Conservation (phyloP, 2,888 invertebrate species). For the Chalcis sispes region DNA sequence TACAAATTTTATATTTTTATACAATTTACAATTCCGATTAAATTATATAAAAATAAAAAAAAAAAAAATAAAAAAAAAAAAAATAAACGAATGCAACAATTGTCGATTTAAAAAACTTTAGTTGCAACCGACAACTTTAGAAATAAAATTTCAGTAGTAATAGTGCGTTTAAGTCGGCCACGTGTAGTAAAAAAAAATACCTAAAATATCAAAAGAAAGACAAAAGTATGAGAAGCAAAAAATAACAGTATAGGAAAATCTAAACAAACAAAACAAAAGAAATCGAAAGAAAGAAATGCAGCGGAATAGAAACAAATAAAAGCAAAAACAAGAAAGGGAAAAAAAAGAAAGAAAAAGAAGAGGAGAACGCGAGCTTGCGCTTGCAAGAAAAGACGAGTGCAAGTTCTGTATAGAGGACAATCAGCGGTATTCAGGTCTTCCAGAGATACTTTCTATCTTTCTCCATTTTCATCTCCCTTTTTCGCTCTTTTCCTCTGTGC, state of each 20-base stretch:
- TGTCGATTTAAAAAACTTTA: too few relatives aligned
- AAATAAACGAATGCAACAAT: too few relatives aligned
- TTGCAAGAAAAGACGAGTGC: slow-evolving; percentile 51
- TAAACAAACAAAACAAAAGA: background rate
- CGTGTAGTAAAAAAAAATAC: background rate
- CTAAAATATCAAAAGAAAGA: background rate
- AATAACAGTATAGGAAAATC: background rate
- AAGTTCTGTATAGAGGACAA: slow-evolving; percentile 66
- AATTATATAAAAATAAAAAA: too few relatives aligned
- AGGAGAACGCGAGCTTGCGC: background rate
- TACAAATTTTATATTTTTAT: too few relatives aligned
- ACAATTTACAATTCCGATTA: too few relatives aligned
- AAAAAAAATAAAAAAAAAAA: too few relatives aligned
- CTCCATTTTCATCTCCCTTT: too few relatives aligned
- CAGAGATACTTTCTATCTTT: slow-evolving; percentile 53
- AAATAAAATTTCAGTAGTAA: background rate
- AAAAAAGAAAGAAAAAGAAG: slow-evolving; percentile 45
- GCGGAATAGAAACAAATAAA: slow-evolving; percentile 35
- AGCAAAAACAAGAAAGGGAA: slow-evolving; percentile 4
- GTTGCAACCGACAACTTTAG: too few relatives aligned
- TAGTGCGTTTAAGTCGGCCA: background rate
- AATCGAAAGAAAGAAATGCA: background rate
- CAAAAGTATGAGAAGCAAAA: background rate
- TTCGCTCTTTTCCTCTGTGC: too few relatives aligned
- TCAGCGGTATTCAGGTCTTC: slow-evolving; percentile 72